Evolutionary conservation across 2,113 vertebrate species (phyloP), one percentile per base, ranked within the genome.

Genomic region (Osmerus mordax): DNA sequence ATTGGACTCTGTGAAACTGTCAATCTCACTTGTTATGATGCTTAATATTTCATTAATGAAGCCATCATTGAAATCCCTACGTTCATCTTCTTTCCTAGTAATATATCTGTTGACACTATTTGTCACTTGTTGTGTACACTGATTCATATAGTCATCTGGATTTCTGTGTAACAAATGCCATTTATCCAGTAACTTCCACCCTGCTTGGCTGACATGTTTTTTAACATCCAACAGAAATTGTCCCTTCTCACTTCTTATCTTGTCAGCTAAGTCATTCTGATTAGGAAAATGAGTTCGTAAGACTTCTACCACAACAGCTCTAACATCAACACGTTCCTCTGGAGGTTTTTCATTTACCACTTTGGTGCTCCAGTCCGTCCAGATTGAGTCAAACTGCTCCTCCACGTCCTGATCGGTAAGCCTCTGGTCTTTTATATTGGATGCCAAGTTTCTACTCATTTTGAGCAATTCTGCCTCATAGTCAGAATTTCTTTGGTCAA

Each of bases 11-110:
- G 41, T 11, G 89, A 88, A 85, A 83, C 79, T 69, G 12, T 55
- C 18, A 2, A 55, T 55, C 18, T 73, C 29, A 4, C 83, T 79
- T 14, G 86, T 88, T 72, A 0, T 69, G 1, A 0, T 12, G 29
- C 3, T 6, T 9, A 85, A 36, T 18, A 91, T 81, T 76, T 87
- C 63, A 69, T 87, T 12, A 63, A 90, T 86, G 36, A 88, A 77
- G 65, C 3, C 77, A 19, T 15, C 0, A 72, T 72, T 65, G 6
- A 89, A 87, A 79, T 82, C 87, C 16, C 62, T n/a, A 23, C 65
- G 51, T 18, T 69, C 21, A 3, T 13, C 41, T 21, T 78, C 67
- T 55, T 74, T 81, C 2, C 41, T 2, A 3, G 29, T 56, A 61
- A 89, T 77, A 25, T 72, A 79, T 25, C n/a, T 52, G 2, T 0